Conservation (phyloP, 2,888 invertebrate species). For the Caenorhabditis parvicauda region DNA sequence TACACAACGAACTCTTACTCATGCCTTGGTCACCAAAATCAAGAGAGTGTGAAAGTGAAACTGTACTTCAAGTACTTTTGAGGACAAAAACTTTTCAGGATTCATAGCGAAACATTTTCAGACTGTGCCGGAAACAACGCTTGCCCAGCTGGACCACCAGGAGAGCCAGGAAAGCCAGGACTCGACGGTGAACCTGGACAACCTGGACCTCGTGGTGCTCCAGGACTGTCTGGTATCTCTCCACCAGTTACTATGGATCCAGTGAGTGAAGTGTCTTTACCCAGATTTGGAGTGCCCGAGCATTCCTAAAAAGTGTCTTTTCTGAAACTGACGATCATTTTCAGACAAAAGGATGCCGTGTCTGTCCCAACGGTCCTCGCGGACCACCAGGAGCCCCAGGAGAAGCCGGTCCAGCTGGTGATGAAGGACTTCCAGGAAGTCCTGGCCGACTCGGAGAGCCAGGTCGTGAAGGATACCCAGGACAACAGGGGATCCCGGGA, state of each 20-base stretch:
- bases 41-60: too few relatives aligned
- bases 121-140: conserved; percentile 41
- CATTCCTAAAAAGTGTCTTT: background rate
- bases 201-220: conserved; percentile 43
- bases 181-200: conserved; percentile 42
- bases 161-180: conserved; percentile 45
- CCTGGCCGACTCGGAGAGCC: conserved; percentile 47
- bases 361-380: conserved; percentile 54
- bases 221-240: conserved; percentile 53
- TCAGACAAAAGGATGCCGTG: conserved; percentile 42
- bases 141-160: conserved; percentile 47
- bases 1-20: too few relatives aligned
- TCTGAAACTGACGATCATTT: background rate
- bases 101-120: conserved; percentile 8
- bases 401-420: conserved; percentile 42
- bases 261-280: conserved; percentile 10
- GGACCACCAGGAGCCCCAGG: conserved; percentile 57
- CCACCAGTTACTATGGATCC: conserved; percentile 55
- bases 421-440: conserved; percentile 48
- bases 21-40: too few relatives aligned
- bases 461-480: conserved; percentile 49
- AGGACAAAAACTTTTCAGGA: too few relatives aligned
- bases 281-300: background rate
- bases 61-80: too few relatives aligned
- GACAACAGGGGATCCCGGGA: conserved; percentile 52